Evolutionary conservation across 2,797 vertebrate species (phyloP).

Genomic region (Clarias pachynema): DNA sequence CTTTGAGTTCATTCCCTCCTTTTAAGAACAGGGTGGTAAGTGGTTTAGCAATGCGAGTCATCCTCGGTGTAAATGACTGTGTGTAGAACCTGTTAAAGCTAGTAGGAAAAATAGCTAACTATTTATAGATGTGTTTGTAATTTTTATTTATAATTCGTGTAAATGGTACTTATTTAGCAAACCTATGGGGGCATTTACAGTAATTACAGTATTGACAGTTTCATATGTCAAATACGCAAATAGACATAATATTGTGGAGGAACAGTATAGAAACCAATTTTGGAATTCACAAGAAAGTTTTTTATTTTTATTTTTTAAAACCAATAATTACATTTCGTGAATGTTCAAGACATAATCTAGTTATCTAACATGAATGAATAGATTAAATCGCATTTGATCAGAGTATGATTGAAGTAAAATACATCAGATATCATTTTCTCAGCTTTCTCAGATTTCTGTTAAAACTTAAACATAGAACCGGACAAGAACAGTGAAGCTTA

Average conservation of each 20-base stretch:
- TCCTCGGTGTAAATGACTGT: not conserved
- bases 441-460: not conserved
- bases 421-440: not conserved
- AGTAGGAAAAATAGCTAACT: not conserved
- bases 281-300: not conserved
- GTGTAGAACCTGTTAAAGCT: not conserved
- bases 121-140: not conserved
- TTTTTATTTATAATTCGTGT: not conserved
- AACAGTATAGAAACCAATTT: not conserved
- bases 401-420: not conserved
- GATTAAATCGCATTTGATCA: not conserved
- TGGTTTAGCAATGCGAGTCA: not conserved
- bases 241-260: not conserved
- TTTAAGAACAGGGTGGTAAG: not conserved
- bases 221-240: not conserved
- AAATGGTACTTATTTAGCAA: not conserved
- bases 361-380: not conserved
- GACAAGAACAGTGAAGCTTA: not conserved
- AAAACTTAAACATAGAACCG: not conserved
- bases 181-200: not conserved
- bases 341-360: not conserved
- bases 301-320: not conserved
- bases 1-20: not conserved
- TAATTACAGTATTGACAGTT: not conserved
- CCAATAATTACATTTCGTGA: too few relatives aligned